phyloP scores from a whole-genome alignment of 2,888 invertebrate genomes.

The Pasiphila rectangulata region DNA sequence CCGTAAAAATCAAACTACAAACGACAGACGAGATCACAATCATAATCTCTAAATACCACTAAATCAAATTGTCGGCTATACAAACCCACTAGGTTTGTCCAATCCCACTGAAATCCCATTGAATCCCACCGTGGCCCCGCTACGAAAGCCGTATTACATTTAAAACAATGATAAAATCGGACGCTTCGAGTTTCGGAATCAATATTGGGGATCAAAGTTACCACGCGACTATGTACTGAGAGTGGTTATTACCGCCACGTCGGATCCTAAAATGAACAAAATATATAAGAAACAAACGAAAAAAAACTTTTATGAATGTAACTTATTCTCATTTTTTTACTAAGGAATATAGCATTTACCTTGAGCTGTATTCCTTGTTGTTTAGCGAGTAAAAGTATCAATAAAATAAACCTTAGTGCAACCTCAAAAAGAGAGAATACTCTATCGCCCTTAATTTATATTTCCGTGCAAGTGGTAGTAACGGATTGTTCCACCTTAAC shows the following conservation, averaged over 20 bases:
- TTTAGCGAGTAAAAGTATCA: no score
- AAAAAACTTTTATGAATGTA: no score
- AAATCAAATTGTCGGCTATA: constrained; percentile 47
- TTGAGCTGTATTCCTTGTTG: no score
- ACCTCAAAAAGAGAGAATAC: no score
- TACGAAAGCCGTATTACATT: constrained; percentile 45
- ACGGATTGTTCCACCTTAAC: no score
- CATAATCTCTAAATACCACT: constrained; percentile 39
- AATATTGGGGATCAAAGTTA: constrained; percentile 69
- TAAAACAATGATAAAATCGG: constrained; percentile 71
- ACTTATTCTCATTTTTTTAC: neutral
- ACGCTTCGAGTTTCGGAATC: constrained; percentile 47
- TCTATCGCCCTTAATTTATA: no score
- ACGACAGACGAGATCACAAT: constrained; percentile 26
- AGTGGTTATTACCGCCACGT: constrained; percentile 33
- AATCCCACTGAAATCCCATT: constrained; percentile 11
- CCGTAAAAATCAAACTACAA: constrained; percentile 11
- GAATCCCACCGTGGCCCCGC: constrained; percentile 30
- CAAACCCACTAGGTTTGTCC: no score
- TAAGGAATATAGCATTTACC: no score
- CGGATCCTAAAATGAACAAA: neutral
- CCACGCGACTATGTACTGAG: constrained; percentile 35
- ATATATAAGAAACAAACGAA: no score
- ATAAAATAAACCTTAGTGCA: no score
- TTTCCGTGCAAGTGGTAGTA: constrained; percentile 18